Percentiles rank a stretch among this genome's conserved stretches.
Evolutionary conservation across 2,113 vertebrate species (phyloP).

Genomic region (Anser cygnoides): DNA sequence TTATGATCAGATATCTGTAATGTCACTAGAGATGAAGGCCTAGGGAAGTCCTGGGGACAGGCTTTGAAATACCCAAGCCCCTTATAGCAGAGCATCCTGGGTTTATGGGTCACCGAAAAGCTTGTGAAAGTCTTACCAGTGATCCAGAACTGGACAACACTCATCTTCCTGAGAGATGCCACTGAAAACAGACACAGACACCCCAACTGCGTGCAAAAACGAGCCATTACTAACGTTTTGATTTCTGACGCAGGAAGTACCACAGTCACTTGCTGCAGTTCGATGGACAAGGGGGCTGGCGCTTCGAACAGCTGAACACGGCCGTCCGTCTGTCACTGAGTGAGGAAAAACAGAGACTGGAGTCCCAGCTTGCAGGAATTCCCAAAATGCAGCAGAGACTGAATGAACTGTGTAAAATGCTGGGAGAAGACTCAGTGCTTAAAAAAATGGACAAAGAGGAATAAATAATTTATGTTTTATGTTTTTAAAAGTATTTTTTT

Average conservation of each 20-base stretch:
- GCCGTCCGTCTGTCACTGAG: conserved; percentile 92
- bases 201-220: not conserved
- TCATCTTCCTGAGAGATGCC: not conserved
- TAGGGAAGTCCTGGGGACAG: not conserved
- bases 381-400: conserved; percentile 97
- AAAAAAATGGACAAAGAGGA: conserved; percentile 81
- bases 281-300: conserved; percentile 96
- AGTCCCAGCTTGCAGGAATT: conserved; percentile 94
- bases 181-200: not conserved
- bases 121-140: not conserved
- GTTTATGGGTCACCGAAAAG: not conserved
- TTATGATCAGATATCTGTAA: no score
- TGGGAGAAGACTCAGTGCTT: conserved; percentile 96
- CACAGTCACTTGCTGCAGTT: conserved; percentile 98
- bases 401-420: conserved; percentile 94
- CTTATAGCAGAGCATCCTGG: not conserved
- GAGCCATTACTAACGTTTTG: conserved; percentile 30
- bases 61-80: not conserved
- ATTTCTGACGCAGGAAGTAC: conserved; percentile 89
- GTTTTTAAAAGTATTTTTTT: conserved; percentile 66
- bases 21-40: not conserved
- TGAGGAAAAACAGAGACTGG: conserved; percentile 97
- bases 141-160: not conserved
- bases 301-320: conserved; percentile 94
- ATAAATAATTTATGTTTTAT: conserved; percentile 68